Evolutionary conservation across 2,113 vertebrate genomes (phyloP).

Genomic region (Nothobranchius kuhntae): DNA sequence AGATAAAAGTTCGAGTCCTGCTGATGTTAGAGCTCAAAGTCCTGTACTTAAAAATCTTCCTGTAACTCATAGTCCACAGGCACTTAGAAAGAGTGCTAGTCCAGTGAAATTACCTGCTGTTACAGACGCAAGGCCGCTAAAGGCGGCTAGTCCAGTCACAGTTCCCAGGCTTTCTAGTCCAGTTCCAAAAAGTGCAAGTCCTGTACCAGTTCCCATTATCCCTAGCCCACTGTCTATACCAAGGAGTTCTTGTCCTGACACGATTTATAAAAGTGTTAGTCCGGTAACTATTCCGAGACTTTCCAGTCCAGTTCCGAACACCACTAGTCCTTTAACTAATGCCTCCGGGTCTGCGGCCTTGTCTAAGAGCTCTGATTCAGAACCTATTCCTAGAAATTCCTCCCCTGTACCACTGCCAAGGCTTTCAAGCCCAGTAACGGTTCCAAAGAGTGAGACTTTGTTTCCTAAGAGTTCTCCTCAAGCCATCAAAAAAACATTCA

Average conservation of each 20-base stretch:
- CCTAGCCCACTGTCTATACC: conserved; percentile 3
- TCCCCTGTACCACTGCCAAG: conserved; percentile 16
- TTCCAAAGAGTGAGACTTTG: conserved; percentile 40
- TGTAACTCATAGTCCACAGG: conserved; percentile 12
- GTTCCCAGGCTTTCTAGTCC: conserved; percentile 49
- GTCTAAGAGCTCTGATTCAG: conserved; percentile 36
- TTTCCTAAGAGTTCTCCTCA: conserved; percentile 44
- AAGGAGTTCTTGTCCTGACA: conserved; percentile 33
- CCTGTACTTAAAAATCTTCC: conserved; percentile 28
- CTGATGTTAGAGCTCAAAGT: conserved; percentile 26
- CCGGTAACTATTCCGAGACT: conserved; percentile 46
- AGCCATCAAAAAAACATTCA: conserved; percentile 47
- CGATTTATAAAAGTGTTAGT: conserved; percentile 43
- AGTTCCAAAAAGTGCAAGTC: conserved; percentile 46
- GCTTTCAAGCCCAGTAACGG: conserved; percentile 44
- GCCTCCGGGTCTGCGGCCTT: conserved; percentile 15
- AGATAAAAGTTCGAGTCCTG: conserved; percentile 39
- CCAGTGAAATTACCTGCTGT: conserved; percentile 1
- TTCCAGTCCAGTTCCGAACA: conserved; percentile 57
- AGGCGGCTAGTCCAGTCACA: conserved; percentile 29
- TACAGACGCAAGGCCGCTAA: conserved; percentile 7
- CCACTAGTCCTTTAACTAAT: conserved; percentile 40
- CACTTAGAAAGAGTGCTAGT: conserved; percentile 9
- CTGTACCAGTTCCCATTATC: conserved; percentile 27
- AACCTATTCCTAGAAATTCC: conserved; percentile 16